A percentile compares a stretch with the other conserved stretches of the same genome.
These are phyloP conservation scores for Lochmaea crataegi DNA, from an alignment of 2,888 invertebrate genomes.

Conservation along the genomic window DNA sequence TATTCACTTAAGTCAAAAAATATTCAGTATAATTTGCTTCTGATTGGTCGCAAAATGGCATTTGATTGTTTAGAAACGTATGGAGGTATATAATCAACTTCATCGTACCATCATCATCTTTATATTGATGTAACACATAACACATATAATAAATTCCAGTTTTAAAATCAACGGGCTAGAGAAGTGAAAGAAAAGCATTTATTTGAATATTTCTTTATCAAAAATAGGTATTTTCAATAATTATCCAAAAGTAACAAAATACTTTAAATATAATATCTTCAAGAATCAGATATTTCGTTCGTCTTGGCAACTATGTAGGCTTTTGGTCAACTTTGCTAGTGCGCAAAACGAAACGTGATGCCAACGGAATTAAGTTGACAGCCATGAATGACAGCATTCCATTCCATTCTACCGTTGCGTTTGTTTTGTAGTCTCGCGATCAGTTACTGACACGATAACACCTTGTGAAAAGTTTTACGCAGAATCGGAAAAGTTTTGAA, in stretches of 20 bases:
- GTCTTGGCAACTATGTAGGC: slow-evolving; percentile 4
- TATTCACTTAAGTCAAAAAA: no score
- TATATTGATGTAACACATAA: no score
- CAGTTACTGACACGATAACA: slow-evolving; percentile 35
- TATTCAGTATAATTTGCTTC: no score
- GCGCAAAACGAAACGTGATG: slow-evolving; percentile 26
- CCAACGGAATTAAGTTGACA: slow-evolving; percentile 33
- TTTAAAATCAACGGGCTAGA: no score
- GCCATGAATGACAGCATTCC: slow-evolving; percentile 32
- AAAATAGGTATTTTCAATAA: no score
- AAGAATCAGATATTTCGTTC: not conserved
- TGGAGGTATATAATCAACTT: no score
- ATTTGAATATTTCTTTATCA: no score
- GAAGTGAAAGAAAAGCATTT: no score
- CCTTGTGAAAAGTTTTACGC: slow-evolving; percentile 43
- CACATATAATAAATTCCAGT: no score
- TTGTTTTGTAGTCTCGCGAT: slow-evolving; percentile 39
- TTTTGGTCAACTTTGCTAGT: slow-evolving; percentile 31
- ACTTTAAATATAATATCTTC: not conserved
- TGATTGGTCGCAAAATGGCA: no score
- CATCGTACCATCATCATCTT: no score
- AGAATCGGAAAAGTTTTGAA: slow-evolving; percentile 44
- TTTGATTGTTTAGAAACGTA: no score
- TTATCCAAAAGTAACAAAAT: not conserved
- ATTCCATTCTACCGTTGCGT: slow-evolving; percentile 38